These are phyloP conservation scores for Aphaenogaster rudis DNA, from an alignment of 1,140 invertebrate genomes.

Conservation along the genomic window DNA sequence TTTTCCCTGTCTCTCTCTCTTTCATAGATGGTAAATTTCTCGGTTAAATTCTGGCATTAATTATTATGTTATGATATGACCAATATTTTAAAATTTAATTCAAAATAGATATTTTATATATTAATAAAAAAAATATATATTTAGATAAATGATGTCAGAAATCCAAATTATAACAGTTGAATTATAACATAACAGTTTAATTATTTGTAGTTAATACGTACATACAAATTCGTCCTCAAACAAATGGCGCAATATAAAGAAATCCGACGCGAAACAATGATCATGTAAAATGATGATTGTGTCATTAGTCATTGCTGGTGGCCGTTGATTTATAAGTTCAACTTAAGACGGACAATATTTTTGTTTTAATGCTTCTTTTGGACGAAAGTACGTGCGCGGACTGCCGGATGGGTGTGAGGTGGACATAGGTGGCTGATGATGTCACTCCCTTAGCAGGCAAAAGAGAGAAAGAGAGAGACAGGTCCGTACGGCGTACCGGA, in stretches of 20 bases:
- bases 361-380: constrained; percentile 79
- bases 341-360: constrained; percentile 81
- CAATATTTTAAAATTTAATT: constrained; percentile 8
- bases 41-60: not conserved
- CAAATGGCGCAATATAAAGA: constrained; percentile 1
- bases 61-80: not conserved
- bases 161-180: not conserved
- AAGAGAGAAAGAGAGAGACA: constrained; percentile 66
- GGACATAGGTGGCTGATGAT: constrained; percentile 84
- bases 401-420: constrained; percentile 79
- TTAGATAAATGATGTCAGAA: not conserved
- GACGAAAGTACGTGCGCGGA: constrained; percentile 81
- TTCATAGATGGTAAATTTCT: not conserved
- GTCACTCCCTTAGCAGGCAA: constrained; percentile 77
- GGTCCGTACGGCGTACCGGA: constrained; percentile 77
- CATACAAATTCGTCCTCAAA: not conserved
- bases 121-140: not conserved
- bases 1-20: not conserved
- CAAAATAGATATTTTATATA: not conserved
- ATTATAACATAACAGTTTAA: not conserved
- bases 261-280: constrained; percentile 24
- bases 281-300: constrained; percentile 65
- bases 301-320: constrained; percentile 70
- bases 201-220: not conserved
- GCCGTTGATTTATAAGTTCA: constrained; percentile 83